These are phyloP conservation scores for Conus betulinus DNA, from an alignment of 1,140 invertebrate genomes.

Conservation along the genomic window DNA sequence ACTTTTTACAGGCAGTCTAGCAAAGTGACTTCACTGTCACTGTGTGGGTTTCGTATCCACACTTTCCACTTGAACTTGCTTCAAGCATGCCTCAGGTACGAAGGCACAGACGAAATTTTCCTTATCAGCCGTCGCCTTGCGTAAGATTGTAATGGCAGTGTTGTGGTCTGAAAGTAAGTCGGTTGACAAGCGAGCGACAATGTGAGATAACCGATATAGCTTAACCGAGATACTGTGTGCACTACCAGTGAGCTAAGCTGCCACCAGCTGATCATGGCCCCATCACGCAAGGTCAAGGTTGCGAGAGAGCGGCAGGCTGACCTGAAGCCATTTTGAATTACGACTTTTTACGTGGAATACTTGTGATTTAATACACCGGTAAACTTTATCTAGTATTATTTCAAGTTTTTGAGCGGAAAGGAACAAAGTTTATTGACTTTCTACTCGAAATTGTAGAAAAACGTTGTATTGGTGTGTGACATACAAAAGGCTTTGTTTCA, in stretches of 20 bases:
- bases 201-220: background rate
- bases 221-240: background rate
- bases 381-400: too few relatives aligned
- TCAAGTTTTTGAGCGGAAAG: too few relatives aligned
- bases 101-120: too few relatives aligned
- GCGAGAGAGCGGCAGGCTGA: background rate
- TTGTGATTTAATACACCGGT: too few relatives aligned
- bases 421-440: too few relatives aligned
- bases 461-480: background rate
- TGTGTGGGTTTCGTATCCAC: too few relatives aligned
- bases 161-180: background rate
- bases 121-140: background rate
- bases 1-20: too few relatives aligned
- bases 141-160: background rate
- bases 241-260: background rate
- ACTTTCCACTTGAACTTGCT: too few relatives aligned
- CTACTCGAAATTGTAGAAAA: too few relatives aligned
- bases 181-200: background rate
- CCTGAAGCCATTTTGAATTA: background rate
- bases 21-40: too few relatives aligned
- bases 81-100: too few relatives aligned
- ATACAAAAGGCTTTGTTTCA: slow-evolving; percentile 23
- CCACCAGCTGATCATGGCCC: slow-evolving; percentile 31
- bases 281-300: slow-evolving; percentile 29
- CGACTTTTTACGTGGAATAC: too few relatives aligned